Percentiles rank a stretch among this genome's conserved stretches.
These are phyloP conservation scores for Hassar affinis DNA, from an alignment of 2,113 vertebrate species.

Conservation along the genomic window DNA sequence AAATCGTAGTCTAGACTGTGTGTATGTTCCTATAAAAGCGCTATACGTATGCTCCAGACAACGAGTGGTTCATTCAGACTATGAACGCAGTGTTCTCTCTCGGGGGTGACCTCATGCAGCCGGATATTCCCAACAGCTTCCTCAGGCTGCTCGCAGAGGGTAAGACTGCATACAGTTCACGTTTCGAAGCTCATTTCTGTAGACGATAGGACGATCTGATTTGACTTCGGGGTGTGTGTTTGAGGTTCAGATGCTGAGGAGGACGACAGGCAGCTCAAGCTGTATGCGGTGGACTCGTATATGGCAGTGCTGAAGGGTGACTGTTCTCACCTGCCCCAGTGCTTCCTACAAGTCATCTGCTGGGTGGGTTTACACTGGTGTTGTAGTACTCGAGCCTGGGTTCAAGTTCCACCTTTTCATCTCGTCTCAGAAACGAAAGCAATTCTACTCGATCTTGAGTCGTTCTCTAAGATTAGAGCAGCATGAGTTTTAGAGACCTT, in stretches of 20 bases:
- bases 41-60: slow-evolving; percentile 88
- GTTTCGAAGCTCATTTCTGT: neutral
- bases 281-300: slow-evolving; percentile 85
- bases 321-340: slow-evolving; percentile 80
- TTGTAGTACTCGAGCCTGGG: too few relatives aligned
- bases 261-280: slow-evolving; percentile 80
- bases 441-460: too few relatives aligned
- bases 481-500: too few relatives aligned
- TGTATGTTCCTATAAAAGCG: slow-evolving; percentile 71
- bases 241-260: slow-evolving; percentile 81
- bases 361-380: slow-evolving; percentile 81
- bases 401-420: too few relatives aligned
- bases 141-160: slow-evolving; percentile 89
- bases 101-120: slow-evolving; percentile 86
- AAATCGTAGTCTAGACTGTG: neutral
- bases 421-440: too few relatives aligned
- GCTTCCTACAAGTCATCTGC: slow-evolving; percentile 94
- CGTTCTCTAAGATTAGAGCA: too few relatives aligned
- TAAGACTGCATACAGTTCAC: slow-evolving; percentile 56
- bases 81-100: slow-evolving; percentile 92
- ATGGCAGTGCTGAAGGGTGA: slow-evolving; percentile 76
- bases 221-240: neutral
- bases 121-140: slow-evolving; percentile 89
- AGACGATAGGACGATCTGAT: neutral
- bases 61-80: slow-evolving; percentile 93